Evolutionary conservation across 2,797 vertebrate species (phyloP).

Genomic region (Etheostoma nigrum): DNA sequence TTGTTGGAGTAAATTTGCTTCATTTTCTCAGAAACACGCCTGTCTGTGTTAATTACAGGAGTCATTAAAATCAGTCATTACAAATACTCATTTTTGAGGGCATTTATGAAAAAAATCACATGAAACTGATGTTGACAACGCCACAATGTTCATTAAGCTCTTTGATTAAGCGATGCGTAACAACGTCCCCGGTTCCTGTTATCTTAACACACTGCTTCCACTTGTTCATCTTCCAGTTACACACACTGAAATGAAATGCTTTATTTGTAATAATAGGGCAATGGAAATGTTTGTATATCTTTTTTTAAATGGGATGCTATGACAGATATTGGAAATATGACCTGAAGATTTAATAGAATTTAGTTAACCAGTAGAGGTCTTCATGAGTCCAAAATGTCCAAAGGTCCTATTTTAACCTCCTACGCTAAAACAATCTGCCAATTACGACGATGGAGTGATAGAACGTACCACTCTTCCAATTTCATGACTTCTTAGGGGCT

Average conservation of each 20-base stretch:
- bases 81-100: conserved; percentile 46
- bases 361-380: too few relatives aligned
- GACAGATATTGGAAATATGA: too few relatives aligned
- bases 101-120: conserved; percentile 55
- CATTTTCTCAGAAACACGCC: conserved; percentile 32
- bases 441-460: too few relatives aligned
- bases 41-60: conserved; percentile 46
- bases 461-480: too few relatives aligned
- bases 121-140: conserved; percentile 62
- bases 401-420: too few relatives aligned
- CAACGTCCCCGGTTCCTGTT: conserved; percentile 20
- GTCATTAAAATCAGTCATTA: conserved; percentile 40
- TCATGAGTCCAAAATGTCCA: too few relatives aligned
- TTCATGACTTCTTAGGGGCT: too few relatives aligned
- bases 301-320: too few relatives aligned
- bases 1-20: conserved; percentile 13
- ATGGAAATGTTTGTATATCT: too few relatives aligned
- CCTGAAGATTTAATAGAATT: too few relatives aligned
- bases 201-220: neutral
- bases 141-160: conserved; percentile 42
- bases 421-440: too few relatives aligned
- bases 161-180: neutral
- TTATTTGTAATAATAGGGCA: neutral
- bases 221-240: neutral
- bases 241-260: neutral